These are phyloP conservation scores for Typhlichthys eigenmanni DNA, from an alignment of 2,797 vertebrate species.

Conservation along the genomic window DNA sequence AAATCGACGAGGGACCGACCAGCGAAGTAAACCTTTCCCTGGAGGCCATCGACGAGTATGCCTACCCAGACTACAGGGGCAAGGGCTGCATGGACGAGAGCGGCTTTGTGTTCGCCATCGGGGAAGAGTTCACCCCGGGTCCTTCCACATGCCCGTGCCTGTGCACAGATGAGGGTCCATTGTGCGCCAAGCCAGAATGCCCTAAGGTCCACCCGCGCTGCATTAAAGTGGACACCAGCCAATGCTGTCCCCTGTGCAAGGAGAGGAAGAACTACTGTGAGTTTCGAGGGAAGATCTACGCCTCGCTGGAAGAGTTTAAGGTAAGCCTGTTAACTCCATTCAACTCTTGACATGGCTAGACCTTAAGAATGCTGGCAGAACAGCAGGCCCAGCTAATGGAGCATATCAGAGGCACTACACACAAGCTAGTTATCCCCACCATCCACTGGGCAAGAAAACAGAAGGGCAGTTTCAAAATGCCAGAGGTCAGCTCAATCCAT, in stretches of 20 bases:
- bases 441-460: constrained; percentile 51
- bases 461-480: constrained; percentile 69
- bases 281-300: constrained; percentile 92
- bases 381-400: constrained; percentile 43
- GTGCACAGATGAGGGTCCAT: constrained; percentile 97
- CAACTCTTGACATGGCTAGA: constrained; percentile 47
- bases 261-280: constrained; percentile 97
- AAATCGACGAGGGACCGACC: constrained; percentile 79
- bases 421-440: constrained; percentile 47
- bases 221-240: constrained; percentile 93
- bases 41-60: constrained; percentile 90
- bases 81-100: constrained; percentile 99
- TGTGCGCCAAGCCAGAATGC: constrained; percentile 94
- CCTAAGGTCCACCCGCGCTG: constrained; percentile 95
- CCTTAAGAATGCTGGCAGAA: constrained; percentile 61
- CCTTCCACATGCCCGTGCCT: constrained; percentile 95
- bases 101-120: constrained; percentile 95
- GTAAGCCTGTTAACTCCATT: constrained; percentile 79
- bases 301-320: constrained; percentile 94
- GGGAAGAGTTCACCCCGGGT: constrained; percentile 94
- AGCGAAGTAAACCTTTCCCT: constrained; percentile 79
- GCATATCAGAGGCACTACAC: constrained; percentile 55
- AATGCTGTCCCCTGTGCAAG: constrained; percentile 96
- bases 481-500: constrained; percentile 72
- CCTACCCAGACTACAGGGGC: constrained; percentile 95